These are phyloP conservation scores for Polydrusus pterygomalis DNA, from an alignment of 2,888 invertebrate species.

Conservation along the genomic window DNA sequence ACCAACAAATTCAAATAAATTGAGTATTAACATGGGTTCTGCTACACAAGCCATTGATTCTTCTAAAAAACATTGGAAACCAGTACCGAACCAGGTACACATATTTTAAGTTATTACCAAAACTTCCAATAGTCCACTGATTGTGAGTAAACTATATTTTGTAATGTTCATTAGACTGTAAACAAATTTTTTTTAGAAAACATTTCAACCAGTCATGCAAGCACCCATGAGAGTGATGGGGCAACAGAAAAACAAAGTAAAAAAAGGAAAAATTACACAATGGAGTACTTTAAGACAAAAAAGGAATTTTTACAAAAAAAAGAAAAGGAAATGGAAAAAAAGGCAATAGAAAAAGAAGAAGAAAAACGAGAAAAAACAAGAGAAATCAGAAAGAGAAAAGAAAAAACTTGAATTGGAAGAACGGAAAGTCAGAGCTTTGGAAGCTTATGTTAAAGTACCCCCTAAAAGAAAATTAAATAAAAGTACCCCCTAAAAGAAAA, in stretches of 20 bases:
- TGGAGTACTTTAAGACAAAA: constrained; percentile 25
- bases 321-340: constrained; percentile 16
- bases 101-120: constrained; percentile 1
- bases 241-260: neutral
- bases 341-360: constrained; percentile 8
- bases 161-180: neutral
- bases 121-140: constrained; percentile 5
- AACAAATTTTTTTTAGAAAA: constrained; percentile 2
- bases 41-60: constrained; percentile 1
- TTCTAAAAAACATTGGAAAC: constrained; percentile 1
- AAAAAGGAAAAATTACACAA: constrained; percentile 24
- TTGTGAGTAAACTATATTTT: neutral
- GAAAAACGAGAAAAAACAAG: constrained; percentile 6
- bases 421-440: no score
- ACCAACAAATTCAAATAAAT: constrained; percentile 3
- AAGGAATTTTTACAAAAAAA: constrained; percentile 10
- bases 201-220: neutral
- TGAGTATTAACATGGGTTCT: constrained; percentile 26
- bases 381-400: constrained; percentile 4
- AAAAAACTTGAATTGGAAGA: neutral
- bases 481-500: constrained; percentile 9
- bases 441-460: neutral
- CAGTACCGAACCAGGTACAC: neutral
- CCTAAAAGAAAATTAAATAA: neutral
- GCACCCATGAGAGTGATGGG: neutral